These are phyloP conservation scores for Hesperophylax magnus DNA, from an alignment of 1,140 invertebrate species.

Conservation along the genomic window DNA sequence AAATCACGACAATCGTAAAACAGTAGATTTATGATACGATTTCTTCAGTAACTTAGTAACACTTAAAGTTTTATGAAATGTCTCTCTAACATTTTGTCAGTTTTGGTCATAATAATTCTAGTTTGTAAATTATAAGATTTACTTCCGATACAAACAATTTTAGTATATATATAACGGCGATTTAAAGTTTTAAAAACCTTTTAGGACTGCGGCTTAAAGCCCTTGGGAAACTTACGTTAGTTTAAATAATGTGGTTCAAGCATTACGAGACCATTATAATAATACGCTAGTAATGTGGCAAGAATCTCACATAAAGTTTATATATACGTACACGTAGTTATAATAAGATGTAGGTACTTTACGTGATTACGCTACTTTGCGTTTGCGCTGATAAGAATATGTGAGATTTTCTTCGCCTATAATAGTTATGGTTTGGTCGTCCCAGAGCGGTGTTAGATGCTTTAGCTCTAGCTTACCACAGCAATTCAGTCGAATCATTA, in stretches of 20 bases:
- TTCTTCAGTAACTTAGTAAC: not conserved
- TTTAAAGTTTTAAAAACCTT: not conserved
- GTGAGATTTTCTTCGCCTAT: no score
- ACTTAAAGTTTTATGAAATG: conserved; percentile 15
- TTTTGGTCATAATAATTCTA: conserved; percentile 8
- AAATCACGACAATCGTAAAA: conserved; percentile 31
- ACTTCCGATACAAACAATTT: not conserved
- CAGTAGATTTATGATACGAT: not conserved
- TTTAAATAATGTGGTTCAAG: no score
- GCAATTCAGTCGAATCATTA: conserved; percentile 26
- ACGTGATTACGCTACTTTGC: no score
- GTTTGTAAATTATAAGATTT: conserved; percentile 10
- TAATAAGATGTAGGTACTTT: no score
- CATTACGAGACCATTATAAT: no score
- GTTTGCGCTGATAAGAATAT: no score
- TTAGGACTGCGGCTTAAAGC: not conserved
- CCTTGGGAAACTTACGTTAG: no score
- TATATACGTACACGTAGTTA: no score
- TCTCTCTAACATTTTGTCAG: not conserved
- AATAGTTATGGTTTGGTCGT: no score
- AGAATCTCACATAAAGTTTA: no score
- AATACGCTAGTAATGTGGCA: no score
- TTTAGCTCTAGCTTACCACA: not conserved
- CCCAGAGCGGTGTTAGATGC: no score
- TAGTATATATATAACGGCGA: not conserved